Evolutionary conservation across 2,888 invertebrate genomes (phyloP).

Genomic region (Catocala fraxini): DNA sequence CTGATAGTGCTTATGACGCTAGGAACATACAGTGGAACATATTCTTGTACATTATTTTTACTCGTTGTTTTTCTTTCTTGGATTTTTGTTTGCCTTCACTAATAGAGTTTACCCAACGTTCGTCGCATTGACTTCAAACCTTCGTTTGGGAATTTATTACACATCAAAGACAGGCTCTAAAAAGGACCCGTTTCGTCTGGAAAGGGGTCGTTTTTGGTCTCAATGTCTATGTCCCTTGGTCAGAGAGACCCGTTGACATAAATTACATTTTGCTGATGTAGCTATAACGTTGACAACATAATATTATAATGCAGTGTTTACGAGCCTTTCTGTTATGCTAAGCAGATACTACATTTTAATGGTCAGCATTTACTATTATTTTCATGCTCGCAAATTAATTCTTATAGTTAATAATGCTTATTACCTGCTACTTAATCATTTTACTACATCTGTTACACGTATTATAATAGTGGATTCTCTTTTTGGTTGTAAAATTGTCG

Average conservation of each 20-base stretch:
- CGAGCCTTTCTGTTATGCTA: not conserved
- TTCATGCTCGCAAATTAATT: too few relatives aligned
- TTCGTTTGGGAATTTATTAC: slow-evolving; percentile 11
- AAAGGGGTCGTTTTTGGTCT: not conserved
- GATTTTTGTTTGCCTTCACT: not conserved
- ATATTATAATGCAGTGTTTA: not conserved
- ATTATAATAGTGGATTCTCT: too few relatives aligned
- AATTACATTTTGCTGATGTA: slow-evolving; percentile 11
- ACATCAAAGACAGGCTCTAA: slow-evolving; percentile 12
- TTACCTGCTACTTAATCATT: too few relatives aligned
- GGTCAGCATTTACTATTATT: too few relatives aligned
- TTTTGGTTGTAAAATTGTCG: too few relatives aligned
- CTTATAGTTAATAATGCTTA: too few relatives aligned
- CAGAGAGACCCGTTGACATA: slow-evolving; percentile 1
- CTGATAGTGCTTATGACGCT: not conserved
- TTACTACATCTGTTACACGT: too few relatives aligned
- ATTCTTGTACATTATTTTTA: slow-evolving; percentile 1
- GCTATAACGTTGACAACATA: slow-evolving; percentile 3
- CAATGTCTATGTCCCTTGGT: slow-evolving; percentile 9
- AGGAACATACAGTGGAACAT: not conserved
- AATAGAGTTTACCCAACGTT: slow-evolving; percentile 1
- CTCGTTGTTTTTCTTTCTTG: not conserved
- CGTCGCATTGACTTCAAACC: slow-evolving; percentile 1
- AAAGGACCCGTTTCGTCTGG: slow-evolving; percentile 3
- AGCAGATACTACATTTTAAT: not conserved